Evolutionary conservation across 2,113 vertebrate genomes (phyloP).

Genomic region (Lucifuga dentata): DNA sequence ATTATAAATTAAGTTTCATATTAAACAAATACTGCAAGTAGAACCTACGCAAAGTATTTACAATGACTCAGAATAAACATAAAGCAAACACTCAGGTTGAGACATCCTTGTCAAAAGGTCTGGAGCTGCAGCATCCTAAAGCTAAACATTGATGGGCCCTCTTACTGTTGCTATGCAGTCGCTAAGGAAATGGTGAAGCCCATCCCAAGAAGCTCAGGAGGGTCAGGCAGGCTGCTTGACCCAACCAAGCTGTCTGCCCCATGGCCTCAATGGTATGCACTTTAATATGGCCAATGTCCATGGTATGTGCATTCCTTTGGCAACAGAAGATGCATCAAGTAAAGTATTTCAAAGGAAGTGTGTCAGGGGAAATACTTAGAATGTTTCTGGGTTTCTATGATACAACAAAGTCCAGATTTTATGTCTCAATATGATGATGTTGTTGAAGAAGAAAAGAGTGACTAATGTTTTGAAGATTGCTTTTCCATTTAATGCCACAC

Average conservation of each 20-base stretch:
- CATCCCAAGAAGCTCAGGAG: constrained; percentile 67
- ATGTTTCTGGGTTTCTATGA: constrained; percentile 45
- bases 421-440: constrained; percentile 51
- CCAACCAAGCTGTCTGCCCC: constrained; percentile 56
- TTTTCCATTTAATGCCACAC: constrained; percentile 59
- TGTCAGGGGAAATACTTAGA: constrained; percentile 50
- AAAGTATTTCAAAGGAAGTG: constrained; percentile 49
- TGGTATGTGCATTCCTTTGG: constrained; percentile 68
- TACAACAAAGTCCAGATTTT: constrained; percentile 29
- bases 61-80: constrained; percentile 31
- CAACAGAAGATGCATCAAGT: constrained; percentile 50
- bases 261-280: constrained; percentile 63
- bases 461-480: constrained; percentile 53
- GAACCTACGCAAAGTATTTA: constrained; percentile 1
- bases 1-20: neutral
- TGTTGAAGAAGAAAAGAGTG: constrained; percentile 26
- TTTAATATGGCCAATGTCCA: constrained; percentile 64
- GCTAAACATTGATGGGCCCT: constrained; percentile 78
- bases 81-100: constrained; percentile 51
- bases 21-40: neutral
- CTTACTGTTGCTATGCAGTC: constrained; percentile 77
- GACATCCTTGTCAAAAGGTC: constrained; percentile 48
- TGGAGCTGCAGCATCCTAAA: constrained; percentile 65
- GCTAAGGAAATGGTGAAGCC: constrained; percentile 75
- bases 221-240: constrained; percentile 71